phyloP scores from a whole-genome alignment of 2,888 invertebrate species.

The Leptinotarsa juncta region DNA sequence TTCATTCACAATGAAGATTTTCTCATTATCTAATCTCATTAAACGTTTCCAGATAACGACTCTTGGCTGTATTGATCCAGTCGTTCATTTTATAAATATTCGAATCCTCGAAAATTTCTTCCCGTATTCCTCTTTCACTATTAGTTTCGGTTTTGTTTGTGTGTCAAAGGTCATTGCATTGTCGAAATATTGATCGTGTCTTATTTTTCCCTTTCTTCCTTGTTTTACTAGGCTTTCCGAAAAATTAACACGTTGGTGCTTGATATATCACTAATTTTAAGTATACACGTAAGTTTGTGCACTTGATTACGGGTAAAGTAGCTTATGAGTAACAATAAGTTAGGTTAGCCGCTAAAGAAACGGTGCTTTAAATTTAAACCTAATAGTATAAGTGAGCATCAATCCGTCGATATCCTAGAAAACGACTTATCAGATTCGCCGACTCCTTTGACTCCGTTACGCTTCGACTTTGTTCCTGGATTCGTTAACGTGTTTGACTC shows the following conservation, averaged over 20 bases:
- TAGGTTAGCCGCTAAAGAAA: slow-evolving; percentile 10
- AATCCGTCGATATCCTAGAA: slow-evolving; percentile 9
- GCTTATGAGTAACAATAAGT: slow-evolving; percentile 8
- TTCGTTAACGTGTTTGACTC: background rate
- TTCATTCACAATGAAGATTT: background rate
- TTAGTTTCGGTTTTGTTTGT: background rate
- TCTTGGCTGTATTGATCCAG: background rate
- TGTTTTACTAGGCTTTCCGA: slow-evolving; percentile 13
- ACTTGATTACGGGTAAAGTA: slow-evolving; percentile 37
- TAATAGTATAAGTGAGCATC: background rate
- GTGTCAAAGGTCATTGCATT: background rate
- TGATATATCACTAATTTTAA: slow-evolving; percentile 34
- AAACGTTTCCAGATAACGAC: background rate
- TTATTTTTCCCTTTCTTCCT: background rate
- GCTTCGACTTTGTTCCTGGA: background rate
- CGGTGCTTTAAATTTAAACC: slow-evolving; percentile 6
- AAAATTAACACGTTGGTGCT: slow-evolving; percentile 34
- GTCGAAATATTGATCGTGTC: background rate
- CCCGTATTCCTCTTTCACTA: no score
- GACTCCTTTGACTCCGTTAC: background rate
- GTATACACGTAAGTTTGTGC: slow-evolving; percentile 28
- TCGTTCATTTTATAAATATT: no score
- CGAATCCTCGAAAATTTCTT: no score
- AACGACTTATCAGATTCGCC: background rate
- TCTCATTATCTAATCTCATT: background rate